Percentiles rank a stretch among this genome's conserved stretches.
phyloP scores from a whole-genome alignment of 53 echinoderm and acorn worm genomes.

The Echinarachnius parma region DNA sequence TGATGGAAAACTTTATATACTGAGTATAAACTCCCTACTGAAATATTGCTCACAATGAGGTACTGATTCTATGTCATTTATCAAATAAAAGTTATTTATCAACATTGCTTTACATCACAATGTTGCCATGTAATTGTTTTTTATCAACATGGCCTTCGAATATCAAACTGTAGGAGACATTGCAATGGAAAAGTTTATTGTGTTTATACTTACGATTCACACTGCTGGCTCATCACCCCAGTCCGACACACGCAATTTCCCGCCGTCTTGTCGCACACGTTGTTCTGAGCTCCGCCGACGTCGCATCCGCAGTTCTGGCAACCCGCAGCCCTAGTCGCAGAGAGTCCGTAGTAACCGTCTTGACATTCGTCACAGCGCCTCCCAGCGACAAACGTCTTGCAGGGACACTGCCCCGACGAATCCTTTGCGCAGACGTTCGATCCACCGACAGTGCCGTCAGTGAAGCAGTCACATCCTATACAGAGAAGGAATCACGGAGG shows the following conservation, averaged over 20 bases:
- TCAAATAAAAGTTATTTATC: too few relatives aligned
- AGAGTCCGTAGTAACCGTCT: slow-evolving; percentile 71
- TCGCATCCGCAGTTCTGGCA: slow-evolving; percentile 78
- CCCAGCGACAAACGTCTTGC: slow-evolving; percentile 62
- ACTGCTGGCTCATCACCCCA: slow-evolving; percentile 63
- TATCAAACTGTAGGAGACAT: too few relatives aligned
- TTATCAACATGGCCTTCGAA: too few relatives aligned
- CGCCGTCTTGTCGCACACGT: slow-evolving; percentile 43
- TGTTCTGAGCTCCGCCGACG: slow-evolving; percentile 63
- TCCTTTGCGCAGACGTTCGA: slow-evolving; percentile 66
- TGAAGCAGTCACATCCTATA: slow-evolving; percentile 78
- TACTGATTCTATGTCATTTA: too few relatives aligned
- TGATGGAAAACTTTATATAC: too few relatives aligned
- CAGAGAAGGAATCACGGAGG: too few relatives aligned
- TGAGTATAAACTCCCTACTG: too few relatives aligned
- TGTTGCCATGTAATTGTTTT: too few relatives aligned
- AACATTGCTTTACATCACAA: too few relatives aligned
- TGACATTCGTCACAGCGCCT: slow-evolving; percentile 70
- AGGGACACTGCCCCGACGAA: slow-evolving; percentile 76
- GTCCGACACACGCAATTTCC: slow-evolving; percentile 70
- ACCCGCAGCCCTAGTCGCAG: slow-evolving; percentile 57
- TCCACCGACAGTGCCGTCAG: slow-evolving; percentile 55
- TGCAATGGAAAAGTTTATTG: too few relatives aligned
- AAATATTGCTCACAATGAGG: too few relatives aligned
- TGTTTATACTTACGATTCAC: slow-evolving; percentile 71